Conservation (phyloP, 2,888 invertebrate species). For the Leptopilina drosophilae region DNA sequence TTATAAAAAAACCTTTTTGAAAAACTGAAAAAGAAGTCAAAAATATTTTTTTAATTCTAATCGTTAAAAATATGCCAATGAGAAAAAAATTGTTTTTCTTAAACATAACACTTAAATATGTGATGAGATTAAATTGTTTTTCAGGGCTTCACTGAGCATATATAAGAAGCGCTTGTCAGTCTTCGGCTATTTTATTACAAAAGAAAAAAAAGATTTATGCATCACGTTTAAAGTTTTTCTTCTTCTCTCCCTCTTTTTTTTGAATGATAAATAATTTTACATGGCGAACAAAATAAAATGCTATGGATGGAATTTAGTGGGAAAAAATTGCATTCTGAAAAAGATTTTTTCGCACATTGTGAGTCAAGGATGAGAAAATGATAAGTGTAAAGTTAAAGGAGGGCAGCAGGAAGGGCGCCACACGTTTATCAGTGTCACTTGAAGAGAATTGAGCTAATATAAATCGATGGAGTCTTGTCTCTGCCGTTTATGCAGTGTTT, state of each 20-base stretch:
- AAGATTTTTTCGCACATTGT: neutral
- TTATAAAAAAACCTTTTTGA: no score
- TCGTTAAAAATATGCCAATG: neutral
- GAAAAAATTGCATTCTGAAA: conserved; percentile 2
- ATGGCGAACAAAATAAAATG: neutral
- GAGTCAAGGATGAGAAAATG: conserved; percentile 11
- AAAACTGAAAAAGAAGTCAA: no score
- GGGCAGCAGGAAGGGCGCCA: conserved; percentile 27
- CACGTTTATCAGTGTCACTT: conserved; percentile 26
- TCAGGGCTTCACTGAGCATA: conserved; percentile 11
- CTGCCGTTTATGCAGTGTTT: conserved; percentile 22
- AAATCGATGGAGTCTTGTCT: conserved; percentile 35
- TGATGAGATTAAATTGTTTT: conserved; percentile 18
- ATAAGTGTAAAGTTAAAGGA: conserved; percentile 18
- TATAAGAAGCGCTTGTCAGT: conserved; percentile 15
- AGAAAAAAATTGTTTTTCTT: neutral
- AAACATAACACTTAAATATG: neutral
- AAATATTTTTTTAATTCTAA: no score
- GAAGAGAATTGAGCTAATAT: conserved; percentile 27
- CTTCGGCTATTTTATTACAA: conserved; percentile 7
- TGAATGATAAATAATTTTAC: neutral
- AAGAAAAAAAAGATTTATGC: conserved; percentile 2
- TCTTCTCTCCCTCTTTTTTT: neutral
- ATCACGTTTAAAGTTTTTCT: neutral
- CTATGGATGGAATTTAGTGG: neutral